phyloP scores from a whole-genome alignment of 1,140 invertebrate species.

The Seison nebaliae region DNA sequence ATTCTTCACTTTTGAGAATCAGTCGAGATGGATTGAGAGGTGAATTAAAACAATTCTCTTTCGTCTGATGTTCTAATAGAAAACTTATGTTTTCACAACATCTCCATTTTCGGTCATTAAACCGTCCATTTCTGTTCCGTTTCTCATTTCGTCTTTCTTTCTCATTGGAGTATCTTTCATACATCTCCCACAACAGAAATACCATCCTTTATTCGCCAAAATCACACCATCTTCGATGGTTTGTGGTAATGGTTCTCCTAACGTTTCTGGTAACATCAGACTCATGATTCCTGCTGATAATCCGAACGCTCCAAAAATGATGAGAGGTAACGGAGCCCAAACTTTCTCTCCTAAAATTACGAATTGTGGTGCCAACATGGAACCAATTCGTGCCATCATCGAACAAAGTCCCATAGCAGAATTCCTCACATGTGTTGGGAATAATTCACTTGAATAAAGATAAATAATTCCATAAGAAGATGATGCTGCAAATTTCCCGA shows the following conservation, averaged over 20 bases:
- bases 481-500: slow-evolving; percentile 19
- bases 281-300: neutral
- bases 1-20: no score
- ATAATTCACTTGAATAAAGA: slow-evolving; percentile 29
- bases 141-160: no score
- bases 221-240: slow-evolving; percentile 5
- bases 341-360: slow-evolving; percentile 9
- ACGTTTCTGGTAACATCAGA: slow-evolving; percentile 7
- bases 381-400: slow-evolving; percentile 31
- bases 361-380: slow-evolving; percentile 28
- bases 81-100: no score
- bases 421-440: slow-evolving; percentile 30
- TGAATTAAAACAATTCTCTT: no score
- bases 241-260: slow-evolving; percentile 4
- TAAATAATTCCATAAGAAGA: slow-evolving; percentile 22
- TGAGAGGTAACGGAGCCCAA: slow-evolving; percentile 4
- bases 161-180: no score
- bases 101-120: no score
- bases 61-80: no score
- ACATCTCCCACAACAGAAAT: no score
- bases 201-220: no score
- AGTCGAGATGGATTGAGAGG: no score
- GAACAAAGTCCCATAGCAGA: slow-evolving; percentile 30
- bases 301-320: slow-evolving; percentile 2
- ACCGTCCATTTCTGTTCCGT: no score